Base-by-base conservation (phyloP, 2,888 invertebrate genomes). In the Drosophila algonquin region DNA sequence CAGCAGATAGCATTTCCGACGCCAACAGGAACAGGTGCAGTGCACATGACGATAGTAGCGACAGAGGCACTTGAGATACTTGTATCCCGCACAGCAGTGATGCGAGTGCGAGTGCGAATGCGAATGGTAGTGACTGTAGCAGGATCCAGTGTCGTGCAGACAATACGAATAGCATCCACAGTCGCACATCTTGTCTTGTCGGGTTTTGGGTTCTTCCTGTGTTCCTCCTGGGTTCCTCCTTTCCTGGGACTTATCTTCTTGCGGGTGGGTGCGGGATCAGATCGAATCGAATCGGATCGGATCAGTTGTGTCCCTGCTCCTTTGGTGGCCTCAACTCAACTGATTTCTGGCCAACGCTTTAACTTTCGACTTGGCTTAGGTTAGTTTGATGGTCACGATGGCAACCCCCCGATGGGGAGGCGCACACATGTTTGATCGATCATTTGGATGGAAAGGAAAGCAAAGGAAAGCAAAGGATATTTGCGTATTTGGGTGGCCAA, bases 21-120 rank as follows among this genome's bases (percentile, higher is more conserved):
- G 86, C 88, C 88, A 86, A 86, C 85, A 86, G 59, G 85, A 86
- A 71, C 85, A 86, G 76, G 88, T 86, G 85, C 85, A 86, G 64
- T 86, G 85, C 59, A 72, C 81, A 63, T 86, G 88, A 21, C 85
- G 86, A 69, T 86, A 86, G 44, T 86, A 86, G 63, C 85, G 85
- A 69, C 85, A 86, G 57, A 88, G 74, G 67, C 85, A 86, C 87
- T 86, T 86, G 63, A 86, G 83, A 86, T 86, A 86, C 78, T 86
- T 86, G 65, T 86, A 86, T 53, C 88, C 85, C 16, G 85, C 88
- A 52, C 85, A 86, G 81, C 85, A 88, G 27, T 86, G 88, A 71
- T 86, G 84, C 73, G 88, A 87, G 48, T 80, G 80, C 62, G 82
- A 77, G 40, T 79, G 78, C 45, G 73, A 72, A 45, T 83, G 84